Evolutionary conservation across 2,888 invertebrate genomes (phyloP).

Genomic region (Cryptophagus acutangulus): DNA sequence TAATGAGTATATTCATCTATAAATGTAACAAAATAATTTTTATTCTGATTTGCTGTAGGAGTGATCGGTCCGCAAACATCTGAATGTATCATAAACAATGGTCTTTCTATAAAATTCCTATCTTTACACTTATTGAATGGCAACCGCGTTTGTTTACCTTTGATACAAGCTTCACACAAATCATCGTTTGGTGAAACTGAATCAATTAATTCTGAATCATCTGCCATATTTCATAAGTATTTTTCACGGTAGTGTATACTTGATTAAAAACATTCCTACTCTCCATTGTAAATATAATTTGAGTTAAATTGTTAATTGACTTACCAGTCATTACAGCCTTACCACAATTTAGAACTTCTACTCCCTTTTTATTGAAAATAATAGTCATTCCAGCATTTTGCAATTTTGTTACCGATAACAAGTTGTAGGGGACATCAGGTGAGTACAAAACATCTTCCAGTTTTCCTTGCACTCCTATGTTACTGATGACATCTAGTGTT

Average conservation of each 20-base stretch:
- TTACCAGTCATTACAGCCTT: conserved; percentile 13
- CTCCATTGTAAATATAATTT: conserved; percentile 5
- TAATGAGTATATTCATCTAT: conserved; percentile 8
- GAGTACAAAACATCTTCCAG: conserved; percentile 31
- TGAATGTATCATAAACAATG: conserved; percentile 17
- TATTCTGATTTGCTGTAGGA: conserved; percentile 11
- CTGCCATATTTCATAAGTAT: conserved; percentile 13
- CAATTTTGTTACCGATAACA: conserved; percentile 28
- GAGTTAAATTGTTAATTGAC: conserved; percentile 6
- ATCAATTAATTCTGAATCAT: conserved; percentile 9
- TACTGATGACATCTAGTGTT: conserved; percentile 26
- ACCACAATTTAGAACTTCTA: conserved; percentile 10
- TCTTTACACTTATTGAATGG: conserved; percentile 18
- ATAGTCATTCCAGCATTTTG: conserved; percentile 19
- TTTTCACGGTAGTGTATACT: too few species aligned
- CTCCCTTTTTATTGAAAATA: conserved; percentile 15
- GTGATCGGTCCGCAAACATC: conserved; percentile 18
- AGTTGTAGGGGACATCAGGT: conserved; percentile 34
- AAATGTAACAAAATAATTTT: conserved; percentile 11
- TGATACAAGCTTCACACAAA: conserved; percentile 19
- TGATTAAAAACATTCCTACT: too few species aligned
- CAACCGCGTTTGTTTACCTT: conserved; percentile 18
- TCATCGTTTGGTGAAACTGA: conserved; percentile 13
- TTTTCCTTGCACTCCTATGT: conserved; percentile 22
- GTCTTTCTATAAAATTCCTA: conserved; percentile 13